Base-by-base conservation (phyloP, 92 coral and sea anemone genomes). In the Epizoanthus fatuus region DNA sequence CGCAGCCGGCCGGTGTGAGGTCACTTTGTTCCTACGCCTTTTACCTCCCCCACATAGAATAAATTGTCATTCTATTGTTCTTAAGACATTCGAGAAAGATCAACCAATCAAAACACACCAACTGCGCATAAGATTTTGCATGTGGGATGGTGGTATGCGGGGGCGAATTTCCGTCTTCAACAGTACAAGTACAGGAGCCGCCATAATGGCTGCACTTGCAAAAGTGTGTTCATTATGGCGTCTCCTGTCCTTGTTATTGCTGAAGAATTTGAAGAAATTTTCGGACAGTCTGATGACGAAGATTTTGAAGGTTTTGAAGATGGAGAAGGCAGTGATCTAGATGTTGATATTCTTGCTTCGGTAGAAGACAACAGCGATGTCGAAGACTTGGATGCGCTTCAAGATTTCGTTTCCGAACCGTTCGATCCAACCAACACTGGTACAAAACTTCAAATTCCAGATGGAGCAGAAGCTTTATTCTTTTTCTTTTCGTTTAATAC, bases 101-200 rank as follows among this genome's bases (percentile, higher is more conserved):
- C 14, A 67, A 7, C 72, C 72, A 67, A 72, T 72, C 78, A 52
- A 10, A 72, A 51, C 47, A 63, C 16, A 20, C 77, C 62, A 17
- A 52, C 77, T 72, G 77, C 44, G 10, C 62, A 51, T 52, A 72
- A 72, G 60, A 72, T 70, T 51, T 72, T 63, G 75, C 22, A 44
- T 1, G 15, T 5, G 5, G 8, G 51, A 19, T 5, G 35, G 54
- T 22, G 17, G 20, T 11, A 70, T 47, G 17, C 20, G 57, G 57
- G 15, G 22, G 22, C 11, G 35, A 70, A 70, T 70, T 70, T 70
- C 11, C 25, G 15, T 2, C 54, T 42, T 70, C 75, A 37, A 10
- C 22, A 25, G 13, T 42, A 25, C 35, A 70, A 4, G 12, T 55
- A 70, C 17, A 47, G 13, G 57, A 5, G 11, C 68, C 11, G 54